Evolutionary conservation across 1,140 invertebrate species (phyloP), one percentile per base, ranked within the genome.

Genomic region (Drosophila lacertosa): DNA sequence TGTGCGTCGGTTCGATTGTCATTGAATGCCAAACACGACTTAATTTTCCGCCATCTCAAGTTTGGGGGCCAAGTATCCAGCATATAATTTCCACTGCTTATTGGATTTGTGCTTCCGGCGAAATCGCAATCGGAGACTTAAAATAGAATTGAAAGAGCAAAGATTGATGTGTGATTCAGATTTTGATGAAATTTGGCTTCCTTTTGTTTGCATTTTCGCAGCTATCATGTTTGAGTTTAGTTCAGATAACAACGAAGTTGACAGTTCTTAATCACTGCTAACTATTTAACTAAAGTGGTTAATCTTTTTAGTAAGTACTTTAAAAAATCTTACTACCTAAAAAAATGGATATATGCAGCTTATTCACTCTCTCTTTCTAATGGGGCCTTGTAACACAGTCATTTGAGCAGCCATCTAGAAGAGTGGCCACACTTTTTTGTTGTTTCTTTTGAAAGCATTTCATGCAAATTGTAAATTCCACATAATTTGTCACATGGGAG

Each of bases 1-100:
- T 57, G 33, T 86, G 53, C 81, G 67, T 76, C 81, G 80, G 39
- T 80, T 59, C 24, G 67, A 72, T 80, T 62, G 60, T 47, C 37
- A 32, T 54, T 37, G 44, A 63, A 53, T 40, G 11, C n/a, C 18
- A 33, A 64, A 48, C 22, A 39, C 10, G 6, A 32, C 15, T 50
- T 22, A 59, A 18, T 60, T 51, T 42, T 50, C 16, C 35, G n/a
- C n/a, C 10, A 10, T 16, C 10, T 16, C 5, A 37, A 37, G 15
- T 9, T 53, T n/a, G n/a, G 22, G 53, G n/a, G 29, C 9, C 9
- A 42, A 16, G 39, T 9, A 4, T 18, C 10, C 16, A 16, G n/a
- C 26, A 45, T 10, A 20, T 22, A 2, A 22, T 22, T 22, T 4
- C 5, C 24, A 59, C 59, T 59, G 15, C n/a, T 53, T 37, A 48